Evolutionary conservation across 2,797 vertebrate genomes (phyloP).

Genomic region (Steatocranus sp.): DNA sequence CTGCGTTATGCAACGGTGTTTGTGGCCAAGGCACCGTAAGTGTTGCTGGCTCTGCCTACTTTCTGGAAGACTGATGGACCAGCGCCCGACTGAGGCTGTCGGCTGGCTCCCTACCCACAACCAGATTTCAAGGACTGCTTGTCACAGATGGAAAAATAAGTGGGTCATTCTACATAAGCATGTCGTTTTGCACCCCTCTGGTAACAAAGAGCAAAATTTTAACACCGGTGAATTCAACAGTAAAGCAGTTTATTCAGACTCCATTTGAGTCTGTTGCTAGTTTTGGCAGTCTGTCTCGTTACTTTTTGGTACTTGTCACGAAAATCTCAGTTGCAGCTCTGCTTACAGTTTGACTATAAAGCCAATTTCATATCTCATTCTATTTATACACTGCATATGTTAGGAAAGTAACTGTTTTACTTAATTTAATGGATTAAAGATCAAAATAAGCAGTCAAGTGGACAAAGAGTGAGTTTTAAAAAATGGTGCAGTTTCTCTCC

Average conservation of each 20-base stretch:
- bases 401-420: not conserved
- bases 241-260: not conserved
- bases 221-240: not conserved
- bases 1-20: conserved; percentile 28
- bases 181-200: conserved; percentile 31
- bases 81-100: conserved; percentile 57
- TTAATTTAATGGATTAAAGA: not conserved
- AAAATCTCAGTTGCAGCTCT: not conserved
- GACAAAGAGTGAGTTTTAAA: not conserved
- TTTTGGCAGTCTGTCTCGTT: not conserved
- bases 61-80: conserved; percentile 72
- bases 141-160: conserved; percentile 76
- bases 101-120: conserved; percentile 60
- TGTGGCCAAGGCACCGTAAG: conserved; percentile 61
- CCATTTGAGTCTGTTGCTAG: not conserved
- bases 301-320: not conserved
- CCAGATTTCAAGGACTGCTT: conserved; percentile 69
- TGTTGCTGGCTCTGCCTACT: conserved; percentile 67
- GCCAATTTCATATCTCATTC: not conserved
- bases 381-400: not conserved
- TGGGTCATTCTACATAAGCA: conserved; percentile 60
- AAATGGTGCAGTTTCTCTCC: conserved; percentile 15
- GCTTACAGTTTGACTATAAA: not conserved
- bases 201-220: not conserved
- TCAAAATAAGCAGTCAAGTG: not conserved